Evolutionary conservation across 2,797 vertebrate species (phyloP), one percentile per base, ranked within the genome.

Genomic region (Dipus sagitta): DNA sequence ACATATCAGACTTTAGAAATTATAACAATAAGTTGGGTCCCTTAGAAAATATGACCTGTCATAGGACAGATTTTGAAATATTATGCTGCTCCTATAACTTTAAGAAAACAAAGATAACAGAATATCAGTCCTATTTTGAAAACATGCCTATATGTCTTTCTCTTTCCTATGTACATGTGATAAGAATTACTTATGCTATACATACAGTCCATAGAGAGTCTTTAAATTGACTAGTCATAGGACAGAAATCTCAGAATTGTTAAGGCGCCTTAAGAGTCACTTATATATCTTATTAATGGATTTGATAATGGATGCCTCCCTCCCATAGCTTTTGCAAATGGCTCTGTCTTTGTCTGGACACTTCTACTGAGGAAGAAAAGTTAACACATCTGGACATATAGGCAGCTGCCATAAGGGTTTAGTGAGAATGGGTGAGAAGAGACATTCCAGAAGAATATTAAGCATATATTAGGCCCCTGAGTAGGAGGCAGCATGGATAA

Each of bases 1-100:
- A n/a, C 15, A n/a, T 58, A 78, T n/a, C 47, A 78, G 64, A 78
- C 24, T 90, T 82, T 9, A 75, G 20, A 77, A 85, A 82, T 78
- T 90, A 4, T 84, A 79, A 94, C 85, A 87, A 92, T 78, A 94
- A 90, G 60, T 83, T 85, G 42, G 79, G 34, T 72, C 13, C 17
- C 30, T 76, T 71, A 75, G 75, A 90, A 78, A 90, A 82, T 75
- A 88, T 82, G 65, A 70, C 3, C 77, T 75, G 0, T 62, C 12
- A 47, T 74, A 88, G 38, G 64, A 6, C 2, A 91, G 23, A 62
- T 54, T 81, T 38, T 70, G 42, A 21, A 32, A 52, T 52, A 82
- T 52, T 71, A 11, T 32, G 2, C 14, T 70, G 26, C 42, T 71
- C 6, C 38, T 83, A 79, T 74, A 74, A 38, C 83, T 70, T 83